These are phyloP conservation scores for Molorchus minor DNA, from an alignment of 2,888 invertebrate genomes.

Conservation along the genomic window DNA sequence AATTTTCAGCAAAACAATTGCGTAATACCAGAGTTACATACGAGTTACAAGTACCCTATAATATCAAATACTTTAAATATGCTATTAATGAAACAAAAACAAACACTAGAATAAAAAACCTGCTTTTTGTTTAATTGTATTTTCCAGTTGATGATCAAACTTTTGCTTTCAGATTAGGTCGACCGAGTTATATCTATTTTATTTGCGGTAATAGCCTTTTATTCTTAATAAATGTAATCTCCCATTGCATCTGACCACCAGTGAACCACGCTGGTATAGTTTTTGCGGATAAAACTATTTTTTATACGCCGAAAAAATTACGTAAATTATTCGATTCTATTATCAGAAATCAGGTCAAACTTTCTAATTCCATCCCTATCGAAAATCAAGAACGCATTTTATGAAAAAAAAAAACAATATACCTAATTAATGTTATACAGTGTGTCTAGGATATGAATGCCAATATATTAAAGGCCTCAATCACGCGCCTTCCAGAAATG, in stretches of 20 bases:
- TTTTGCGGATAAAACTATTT: constrained; percentile 11
- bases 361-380: constrained; percentile 8
- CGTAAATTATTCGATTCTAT: constrained; percentile 15
- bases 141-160: neutral
- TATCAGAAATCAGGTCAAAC: constrained; percentile 4
- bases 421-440: no score
- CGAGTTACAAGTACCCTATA: no score
- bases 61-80: no score
- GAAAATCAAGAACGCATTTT: no score
- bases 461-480: no score
- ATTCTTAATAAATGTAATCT: constrained; percentile 2
- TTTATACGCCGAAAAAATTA: neutral
- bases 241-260: constrained; percentile 6
- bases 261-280: constrained; percentile 7
- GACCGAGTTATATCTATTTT: constrained; percentile 9
- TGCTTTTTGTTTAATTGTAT: neutral
- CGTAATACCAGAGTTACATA: no score
- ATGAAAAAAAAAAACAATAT: no score
- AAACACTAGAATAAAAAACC: no score
- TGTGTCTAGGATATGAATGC: no score
- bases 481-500: no score
- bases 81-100: no score
- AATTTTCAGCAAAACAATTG: no score
- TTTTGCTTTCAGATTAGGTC: constrained; percentile 15
- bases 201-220: constrained; percentile 1